Base-by-base conservation (phyloP, 2,113 vertebrate species). In the Gymnocephalus cernua region DNA sequence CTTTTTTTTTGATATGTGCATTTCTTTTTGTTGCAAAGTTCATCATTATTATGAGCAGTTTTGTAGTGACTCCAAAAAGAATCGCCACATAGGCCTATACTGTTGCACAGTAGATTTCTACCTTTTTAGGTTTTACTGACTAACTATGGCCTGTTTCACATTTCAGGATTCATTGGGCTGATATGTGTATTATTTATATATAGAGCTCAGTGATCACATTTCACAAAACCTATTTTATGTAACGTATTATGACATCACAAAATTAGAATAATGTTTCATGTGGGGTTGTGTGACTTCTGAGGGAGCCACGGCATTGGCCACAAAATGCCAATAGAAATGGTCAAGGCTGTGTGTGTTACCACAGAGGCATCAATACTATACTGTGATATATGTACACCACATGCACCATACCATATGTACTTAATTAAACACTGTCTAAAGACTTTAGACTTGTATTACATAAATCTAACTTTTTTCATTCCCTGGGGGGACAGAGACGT, bases 1-100 rank as follows among this genome's bases (percentile, higher is more conserved):
- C n/a, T 77, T 77, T 29, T 44, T 53, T 38, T 38, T 38, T 10
- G 38, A 38, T 10, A 38, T 38, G 38, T 10, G 8, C 0, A 38
- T 38, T 38, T 38, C 38, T 38, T 38, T 10, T 38, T 38, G 38
- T 10, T 9, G 35, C 35, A 35, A 35, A 35, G 7, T 35, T 38
- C 35, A 38, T n/a, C 21, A 57, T 72, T 57, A 12, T 12, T 13
- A 32, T 78, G n/a, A 53, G 21, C n/a, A 25, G 53, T 48, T 29
- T 70, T 35, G 61, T n/a, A 57, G 11, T 57, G 58, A 29, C 56
- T 57, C n/a, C 63, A 69, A 74, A 45, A 45, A 45, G 13, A 45
- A 45, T 14, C 3, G 44, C 11, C 44, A 45, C 35, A 38, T 38
- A 38, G 35, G 35, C 35, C 7, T 38, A 9, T 38, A 38, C 29